Evolutionary conservation across 2,888 invertebrate genomes (phyloP).

Genomic region (Elysia crispata): DNA sequence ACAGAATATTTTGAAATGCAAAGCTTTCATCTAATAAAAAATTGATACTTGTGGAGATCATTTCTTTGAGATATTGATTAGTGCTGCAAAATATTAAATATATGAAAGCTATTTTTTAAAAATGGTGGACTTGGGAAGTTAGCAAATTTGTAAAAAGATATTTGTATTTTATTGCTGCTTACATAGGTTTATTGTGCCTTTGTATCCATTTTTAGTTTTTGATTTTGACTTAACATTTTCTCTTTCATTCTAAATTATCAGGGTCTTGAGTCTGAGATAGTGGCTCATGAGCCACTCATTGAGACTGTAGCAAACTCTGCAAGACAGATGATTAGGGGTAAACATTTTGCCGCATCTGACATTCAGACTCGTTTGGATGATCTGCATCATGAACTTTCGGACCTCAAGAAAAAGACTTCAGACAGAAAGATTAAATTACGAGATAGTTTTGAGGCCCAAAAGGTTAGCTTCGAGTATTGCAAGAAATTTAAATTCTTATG

Average conservation of each 20-base stretch:
- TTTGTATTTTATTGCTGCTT: no score
- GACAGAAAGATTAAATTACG: constrained; percentile 84
- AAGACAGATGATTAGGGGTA: constrained; percentile 87
- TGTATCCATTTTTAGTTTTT: background rate
- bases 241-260: constrained; percentile 57
- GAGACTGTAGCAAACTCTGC: constrained; percentile 86
- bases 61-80: no score
- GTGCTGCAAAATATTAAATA: no score
- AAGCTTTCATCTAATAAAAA: no score
- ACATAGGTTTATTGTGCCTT: no score
- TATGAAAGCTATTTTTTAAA: no score
- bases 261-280: constrained; percentile 91
- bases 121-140: no score
- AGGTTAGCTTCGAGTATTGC: constrained; percentile 78
- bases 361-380: constrained; percentile 85
- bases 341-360: constrained; percentile 89
- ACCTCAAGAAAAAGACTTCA: constrained; percentile 82
- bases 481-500: no score
- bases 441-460: constrained; percentile 90
- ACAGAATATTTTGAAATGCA: no score
- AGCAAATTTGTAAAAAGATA: no score
- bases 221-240: constrained; percentile 56
- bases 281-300: constrained; percentile 91
- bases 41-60: no score
- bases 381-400: constrained; percentile 84